Conservation (phyloP, 2,888 invertebrate genomes). For the Tachina lurida region DNA sequence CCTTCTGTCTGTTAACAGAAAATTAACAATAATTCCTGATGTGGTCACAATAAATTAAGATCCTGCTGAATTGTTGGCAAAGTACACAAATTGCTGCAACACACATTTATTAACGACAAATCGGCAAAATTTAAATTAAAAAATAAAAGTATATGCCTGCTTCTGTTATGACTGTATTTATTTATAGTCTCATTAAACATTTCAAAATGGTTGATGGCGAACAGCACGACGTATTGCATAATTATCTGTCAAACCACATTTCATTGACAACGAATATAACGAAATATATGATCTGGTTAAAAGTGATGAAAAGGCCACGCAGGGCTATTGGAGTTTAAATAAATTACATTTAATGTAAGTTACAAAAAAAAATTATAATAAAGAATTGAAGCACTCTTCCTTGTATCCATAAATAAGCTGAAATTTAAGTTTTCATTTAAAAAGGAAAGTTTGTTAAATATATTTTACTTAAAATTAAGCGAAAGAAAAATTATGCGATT, state of each 20-base stretch:
- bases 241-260: slow-evolving; percentile 63
- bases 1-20: slow-evolving; percentile 38
- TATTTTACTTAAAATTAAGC: too few relatives aligned
- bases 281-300: slow-evolving; percentile 53
- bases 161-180: slow-evolving; percentile 30
- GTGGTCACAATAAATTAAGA: slow-evolving; percentile 64
- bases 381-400: neutral
- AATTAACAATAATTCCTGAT: slow-evolving; percentile 59
- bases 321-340: slow-evolving; percentile 14
- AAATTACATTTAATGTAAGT: neutral
- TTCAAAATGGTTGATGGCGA: slow-evolving; percentile 37
- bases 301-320: slow-evolving; percentile 7
- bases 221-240: slow-evolving; percentile 26
- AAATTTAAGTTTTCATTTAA: too few relatives aligned
- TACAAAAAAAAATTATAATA: neutral
- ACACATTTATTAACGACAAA: slow-evolving; percentile 32
- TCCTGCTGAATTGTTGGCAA: slow-evolving; percentile 28
- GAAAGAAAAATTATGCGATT: too few relatives aligned
- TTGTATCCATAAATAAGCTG: neutral
- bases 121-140: slow-evolving; percentile 18
- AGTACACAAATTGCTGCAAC: neutral
- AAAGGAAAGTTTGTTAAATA: too few relatives aligned
- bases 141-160: neutral
- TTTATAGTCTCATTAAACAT: slow-evolving; percentile 11
- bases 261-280: slow-evolving; percentile 49